phyloP scores from a whole-genome alignment of 1,140 invertebrate species.

The Tribolium madens region DNA sequence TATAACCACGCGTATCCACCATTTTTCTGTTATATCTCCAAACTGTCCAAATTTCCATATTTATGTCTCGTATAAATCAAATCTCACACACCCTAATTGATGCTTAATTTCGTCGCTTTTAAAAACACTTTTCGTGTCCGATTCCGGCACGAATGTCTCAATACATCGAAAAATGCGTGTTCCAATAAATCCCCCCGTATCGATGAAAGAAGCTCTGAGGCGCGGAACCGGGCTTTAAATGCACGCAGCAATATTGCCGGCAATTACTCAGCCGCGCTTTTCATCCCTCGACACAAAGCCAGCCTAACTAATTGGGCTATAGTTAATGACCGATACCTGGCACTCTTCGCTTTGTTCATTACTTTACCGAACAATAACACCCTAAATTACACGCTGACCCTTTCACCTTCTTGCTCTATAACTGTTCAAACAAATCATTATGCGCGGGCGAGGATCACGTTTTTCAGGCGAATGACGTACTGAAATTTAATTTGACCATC shows the following conservation, averaged over 20 bases:
- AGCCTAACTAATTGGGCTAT: slow-evolving; percentile 38
- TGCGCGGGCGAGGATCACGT: slow-evolving; percentile 10
- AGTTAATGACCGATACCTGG: slow-evolving; percentile 41
- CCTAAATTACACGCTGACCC: slow-evolving; percentile 20
- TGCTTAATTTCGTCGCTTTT: slow-evolving; percentile 10
- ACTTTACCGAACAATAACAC: slow-evolving; percentile 18
- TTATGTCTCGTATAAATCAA: slow-evolving; percentile 9
- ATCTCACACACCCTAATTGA: slow-evolving; percentile 1
- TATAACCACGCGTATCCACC: slow-evolving; percentile 4
- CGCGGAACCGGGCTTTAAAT: slow-evolving; percentile 15
- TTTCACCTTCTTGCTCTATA: not conserved
- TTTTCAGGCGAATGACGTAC: slow-evolving; percentile 27
- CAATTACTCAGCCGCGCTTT: slow-evolving; percentile 38
- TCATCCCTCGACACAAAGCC: slow-evolving; percentile 38
- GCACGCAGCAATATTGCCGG: slow-evolving; percentile 30
- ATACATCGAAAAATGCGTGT: slow-evolving; percentile 14
- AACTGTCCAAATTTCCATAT: slow-evolving; percentile 9
- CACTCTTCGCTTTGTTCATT: slow-evolving; percentile 32
- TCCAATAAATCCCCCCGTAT: not conserved
- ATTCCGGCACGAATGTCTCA: slow-evolving; percentile 3
- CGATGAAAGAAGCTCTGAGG: not conserved
- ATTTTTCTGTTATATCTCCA: not conserved
- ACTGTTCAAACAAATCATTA: slow-evolving; percentile 21
- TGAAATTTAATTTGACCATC: slow-evolving; percentile 28
- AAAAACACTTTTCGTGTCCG: slow-evolving; percentile 17